A percentile compares a stretch with the other conserved stretches of the same genome.
Evolutionary conservation across 2,888 invertebrate species (phyloP).

Genomic region (Oeneis ivallda): DNA sequence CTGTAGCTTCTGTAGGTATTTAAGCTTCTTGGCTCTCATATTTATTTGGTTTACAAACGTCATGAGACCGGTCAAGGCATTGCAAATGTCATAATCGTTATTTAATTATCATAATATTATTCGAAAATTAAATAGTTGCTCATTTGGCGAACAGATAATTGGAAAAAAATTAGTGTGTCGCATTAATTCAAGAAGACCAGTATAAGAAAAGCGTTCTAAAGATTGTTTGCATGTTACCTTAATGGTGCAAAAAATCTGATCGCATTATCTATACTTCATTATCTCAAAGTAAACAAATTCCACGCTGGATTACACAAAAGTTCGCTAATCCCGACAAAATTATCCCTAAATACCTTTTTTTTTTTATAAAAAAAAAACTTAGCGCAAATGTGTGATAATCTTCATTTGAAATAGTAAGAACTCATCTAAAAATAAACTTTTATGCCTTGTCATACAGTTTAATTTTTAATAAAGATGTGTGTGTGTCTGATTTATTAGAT

Average conservation of each 20-base stretch:
- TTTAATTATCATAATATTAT: too few species aligned
- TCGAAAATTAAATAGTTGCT: too few species aligned
- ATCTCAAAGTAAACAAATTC: conserved; percentile 40
- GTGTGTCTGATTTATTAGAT: not conserved
- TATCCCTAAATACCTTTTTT: conserved; percentile 17
- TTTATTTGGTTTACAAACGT: too few species aligned
- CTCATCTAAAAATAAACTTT: conserved; percentile 15
- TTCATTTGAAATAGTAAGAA: conserved; percentile 12
- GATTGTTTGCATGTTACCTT: conserved; percentile 22
- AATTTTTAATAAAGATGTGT: not conserved
- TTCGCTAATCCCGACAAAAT: conserved; percentile 36
- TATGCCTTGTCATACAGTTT: not conserved
- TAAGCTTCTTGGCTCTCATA: too few species aligned
- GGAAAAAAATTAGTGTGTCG: too few species aligned
- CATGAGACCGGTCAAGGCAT: too few species aligned
- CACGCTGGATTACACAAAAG: conserved; percentile 39
- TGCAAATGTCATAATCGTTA: too few species aligned
- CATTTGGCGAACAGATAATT: too few species aligned
- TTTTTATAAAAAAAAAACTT: conserved; percentile 24
- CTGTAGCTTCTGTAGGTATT: too few species aligned
- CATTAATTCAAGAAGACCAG: too few species aligned
- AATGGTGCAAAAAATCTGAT: conserved; percentile 25
- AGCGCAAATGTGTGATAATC: conserved; percentile 39
- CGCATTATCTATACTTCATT: conserved; percentile 25
- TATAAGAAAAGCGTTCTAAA: too few species aligned